Evolutionary conservation across 2,888 invertebrate species (phyloP).

Genomic region (Xestia xanthographa): DNA sequence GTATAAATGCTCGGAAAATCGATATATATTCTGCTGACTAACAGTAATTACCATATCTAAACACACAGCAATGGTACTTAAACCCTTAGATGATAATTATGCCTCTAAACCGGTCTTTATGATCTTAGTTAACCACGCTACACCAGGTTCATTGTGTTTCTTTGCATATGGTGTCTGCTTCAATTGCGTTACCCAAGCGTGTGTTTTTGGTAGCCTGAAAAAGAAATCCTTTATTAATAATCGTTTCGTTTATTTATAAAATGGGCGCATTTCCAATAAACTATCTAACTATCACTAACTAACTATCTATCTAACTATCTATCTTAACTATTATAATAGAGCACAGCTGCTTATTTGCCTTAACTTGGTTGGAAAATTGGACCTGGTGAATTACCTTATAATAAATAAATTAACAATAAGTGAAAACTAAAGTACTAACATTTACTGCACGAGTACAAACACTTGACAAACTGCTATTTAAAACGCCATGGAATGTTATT

Average conservation of each 20-base stretch:
- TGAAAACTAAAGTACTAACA: background rate
- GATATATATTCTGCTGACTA: background rate
- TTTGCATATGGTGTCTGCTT: background rate
- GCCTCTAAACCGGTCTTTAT: background rate
- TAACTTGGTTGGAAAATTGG: no score
- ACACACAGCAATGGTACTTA: background rate
- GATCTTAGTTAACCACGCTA: background rate
- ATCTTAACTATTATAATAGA: no score
- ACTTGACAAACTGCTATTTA: background rate
- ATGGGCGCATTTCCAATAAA: no score
- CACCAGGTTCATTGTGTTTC: conserved; percentile 27
- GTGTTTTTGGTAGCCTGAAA: conserved; percentile 29
- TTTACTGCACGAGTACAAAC: background rate
- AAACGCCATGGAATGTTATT: background rate
- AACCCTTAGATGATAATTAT: background rate
- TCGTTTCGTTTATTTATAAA: background rate
- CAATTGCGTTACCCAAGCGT: conserved; percentile 7
- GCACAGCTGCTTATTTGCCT: no score
- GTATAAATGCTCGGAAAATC: background rate
- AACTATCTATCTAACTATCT: no score
- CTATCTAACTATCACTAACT: no score
- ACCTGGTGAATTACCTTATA: no score
- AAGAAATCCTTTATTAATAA: background rate
- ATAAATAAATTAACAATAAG: no score
- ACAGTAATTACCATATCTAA: background rate